Evolutionary conservation across 2,797 vertebrate species (phyloP).

Genomic region (Etheostoma nigrum): DNA sequence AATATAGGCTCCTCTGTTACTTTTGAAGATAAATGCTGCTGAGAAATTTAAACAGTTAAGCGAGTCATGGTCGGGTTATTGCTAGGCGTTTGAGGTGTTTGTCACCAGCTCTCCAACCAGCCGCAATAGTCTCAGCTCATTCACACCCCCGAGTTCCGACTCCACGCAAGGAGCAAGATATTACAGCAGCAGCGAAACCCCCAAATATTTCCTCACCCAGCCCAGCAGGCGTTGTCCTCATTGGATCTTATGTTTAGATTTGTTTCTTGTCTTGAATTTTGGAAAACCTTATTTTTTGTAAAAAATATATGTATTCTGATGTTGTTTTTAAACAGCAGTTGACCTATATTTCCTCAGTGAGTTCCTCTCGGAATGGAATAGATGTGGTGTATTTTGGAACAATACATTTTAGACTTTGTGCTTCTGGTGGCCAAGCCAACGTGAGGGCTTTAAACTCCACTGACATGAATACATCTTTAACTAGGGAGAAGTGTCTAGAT

Average conservation of each 20-base stretch:
- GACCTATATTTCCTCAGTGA: conserved; percentile 53
- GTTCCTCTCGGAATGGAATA: conserved; percentile 17
- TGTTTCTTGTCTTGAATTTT: background rate
- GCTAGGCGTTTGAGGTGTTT: conserved; percentile 55
- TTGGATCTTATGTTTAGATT: conserved; percentile 23
- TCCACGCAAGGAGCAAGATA: conserved; percentile 61
- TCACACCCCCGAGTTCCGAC: conserved; percentile 75
- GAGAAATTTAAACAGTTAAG: conserved; percentile 39
- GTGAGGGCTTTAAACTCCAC: conserved; percentile 1
- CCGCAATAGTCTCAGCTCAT: conserved; percentile 61
- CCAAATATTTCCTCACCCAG: conserved; percentile 62
- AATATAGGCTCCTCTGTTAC: conserved; percentile 16
- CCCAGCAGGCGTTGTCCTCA: conserved; percentile 69
- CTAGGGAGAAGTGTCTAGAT: conserved; percentile 11
- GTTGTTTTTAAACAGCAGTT: conserved; percentile 15
- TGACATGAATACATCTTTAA: conserved; percentile 31
- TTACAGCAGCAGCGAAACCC: conserved; percentile 62
- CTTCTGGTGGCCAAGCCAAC: conserved; percentile 9
- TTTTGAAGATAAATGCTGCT: conserved; percentile 58
- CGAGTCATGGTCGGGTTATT: conserved; percentile 36
- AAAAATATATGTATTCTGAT: background rate
- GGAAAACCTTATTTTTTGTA: background rate
- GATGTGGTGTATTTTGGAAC: conserved; percentile 7
- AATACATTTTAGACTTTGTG: conserved; percentile 31
- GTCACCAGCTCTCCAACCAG: conserved; percentile 65